Evolutionary conservation across 2,797 vertebrate genomes (phyloP).

Genomic region (Enteromius anoplus): DNA sequence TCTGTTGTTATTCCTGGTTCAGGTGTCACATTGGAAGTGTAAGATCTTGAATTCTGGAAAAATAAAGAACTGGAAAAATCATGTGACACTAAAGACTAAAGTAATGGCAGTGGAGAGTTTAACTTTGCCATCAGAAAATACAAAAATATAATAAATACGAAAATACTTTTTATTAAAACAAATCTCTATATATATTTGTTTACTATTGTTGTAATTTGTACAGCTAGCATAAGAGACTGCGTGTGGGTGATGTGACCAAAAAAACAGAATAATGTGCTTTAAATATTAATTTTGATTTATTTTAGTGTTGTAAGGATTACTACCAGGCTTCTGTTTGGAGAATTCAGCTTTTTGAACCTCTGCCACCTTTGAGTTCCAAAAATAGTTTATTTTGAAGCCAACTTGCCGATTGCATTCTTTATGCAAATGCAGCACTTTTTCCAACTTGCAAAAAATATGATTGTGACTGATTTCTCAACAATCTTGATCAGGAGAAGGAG

Average conservation of each 20-base stretch:
- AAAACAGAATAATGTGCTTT: background rate
- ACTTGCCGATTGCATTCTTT: background rate
- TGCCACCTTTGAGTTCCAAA: slow-evolving; percentile 18
- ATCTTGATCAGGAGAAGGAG: slow-evolving; percentile 82
- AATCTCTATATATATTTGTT: too few species aligned
- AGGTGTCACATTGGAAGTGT: background rate
- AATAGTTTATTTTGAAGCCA: slow-evolving; percentile 17
- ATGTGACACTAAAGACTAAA: background rate
- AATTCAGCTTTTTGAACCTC: slow-evolving; percentile 8
- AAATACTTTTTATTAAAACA: too few species aligned
- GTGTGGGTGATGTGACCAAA: background rate
- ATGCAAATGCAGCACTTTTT: background rate
- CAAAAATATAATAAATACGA: background rate
- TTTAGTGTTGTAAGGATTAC: background rate
- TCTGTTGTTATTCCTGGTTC: background rate
- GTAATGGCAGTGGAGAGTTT: background rate
- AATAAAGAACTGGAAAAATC: background rate
- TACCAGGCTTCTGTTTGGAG: background rate
- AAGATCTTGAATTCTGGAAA: background rate
- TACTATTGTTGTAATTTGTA: background rate
- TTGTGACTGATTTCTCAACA: slow-evolving; percentile 7
- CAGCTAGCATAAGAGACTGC: background rate
- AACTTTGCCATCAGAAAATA: background rate
- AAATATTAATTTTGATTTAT: background rate
- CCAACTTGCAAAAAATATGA: background rate